Evolutionary conservation across 2,797 vertebrate genomes (phyloP), one percentile per base, ranked within the genome.

Genomic region (Oophaga sylvatica): DNA sequence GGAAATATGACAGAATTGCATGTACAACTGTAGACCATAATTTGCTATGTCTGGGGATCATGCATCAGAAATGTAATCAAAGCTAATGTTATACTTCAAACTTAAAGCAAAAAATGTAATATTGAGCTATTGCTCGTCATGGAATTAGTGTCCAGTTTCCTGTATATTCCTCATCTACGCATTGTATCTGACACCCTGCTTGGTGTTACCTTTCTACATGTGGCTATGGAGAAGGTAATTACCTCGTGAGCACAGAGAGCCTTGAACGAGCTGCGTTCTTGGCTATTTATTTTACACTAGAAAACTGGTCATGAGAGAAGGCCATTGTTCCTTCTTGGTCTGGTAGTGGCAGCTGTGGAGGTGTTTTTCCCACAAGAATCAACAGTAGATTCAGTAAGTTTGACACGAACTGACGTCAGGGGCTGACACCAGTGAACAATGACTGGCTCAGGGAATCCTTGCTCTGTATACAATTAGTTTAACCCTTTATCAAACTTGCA

Each of bases 311-410:
- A 86, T 85, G 83, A 89, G 83, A 89, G 87, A 79, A 81, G 83
- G 70, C 78, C 84, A 87, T 89, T 89, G 87, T 89, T 89, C 83
- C 83, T 57, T 60, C 22, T 70, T 70, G 70, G 87, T 76, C 76
- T 31, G 67, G 20, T 80, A 17, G 35, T 53, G 65, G 70, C 79
- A 78, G 82, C 83, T 89, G 59, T 67, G 83, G 84, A 89, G 87
- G 87, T 85, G 87, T 82, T 89, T 77, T 89, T 89, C 87, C 87
- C 87, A 89, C 87, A 89, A 85, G 83, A 89, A 81, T 80, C 70
- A 86, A 85, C 83, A 76, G 87, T 76, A 48, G 15, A 85, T 81
- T 68, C 67, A 67, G 79, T 77, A 80, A 78, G 78, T n/a, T 70
- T 65, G 67, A 56, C 84, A 22, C 79, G 19, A 15, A n/a, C 70